These are phyloP conservation scores for Amazona guildingii DNA, from an alignment of 2,113 vertebrate genomes.

Conservation along the genomic window DNA sequence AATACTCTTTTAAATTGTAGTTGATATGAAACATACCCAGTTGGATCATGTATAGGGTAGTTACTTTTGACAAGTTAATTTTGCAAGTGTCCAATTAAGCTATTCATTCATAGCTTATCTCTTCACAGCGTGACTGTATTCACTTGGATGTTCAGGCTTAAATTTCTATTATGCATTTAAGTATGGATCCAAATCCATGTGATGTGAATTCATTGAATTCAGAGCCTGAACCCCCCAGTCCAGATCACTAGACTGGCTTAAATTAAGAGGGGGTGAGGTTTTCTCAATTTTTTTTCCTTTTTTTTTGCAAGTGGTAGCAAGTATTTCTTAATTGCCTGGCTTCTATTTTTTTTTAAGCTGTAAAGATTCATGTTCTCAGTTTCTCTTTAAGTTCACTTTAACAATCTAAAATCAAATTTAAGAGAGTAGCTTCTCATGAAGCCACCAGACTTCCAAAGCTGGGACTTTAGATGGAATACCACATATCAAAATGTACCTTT, in stretches of 20 bases:
- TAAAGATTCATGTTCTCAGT: background rate
- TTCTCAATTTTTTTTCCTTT: background rate
- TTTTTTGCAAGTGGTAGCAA: background rate
- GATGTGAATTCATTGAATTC: background rate
- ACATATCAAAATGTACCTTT: background rate
- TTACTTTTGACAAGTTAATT: slow-evolving; percentile 61
- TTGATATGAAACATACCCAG: slow-evolving; percentile 4
- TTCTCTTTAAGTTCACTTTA: background rate
- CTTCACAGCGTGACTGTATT: slow-evolving; percentile 55
- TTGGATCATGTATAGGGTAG: slow-evolving; percentile 28
- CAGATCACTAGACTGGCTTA: background rate
- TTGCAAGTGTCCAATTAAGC: slow-evolving; percentile 41
- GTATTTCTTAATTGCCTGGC: background rate
- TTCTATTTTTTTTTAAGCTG: background rate
- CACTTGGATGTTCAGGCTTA: slow-evolving; percentile 36
- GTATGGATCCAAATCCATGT: background rate
- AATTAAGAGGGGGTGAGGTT: background rate
- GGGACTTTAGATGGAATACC: background rate
- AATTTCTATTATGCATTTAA: background rate
- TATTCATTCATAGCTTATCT: slow-evolving; percentile 57
- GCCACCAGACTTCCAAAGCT: background rate
- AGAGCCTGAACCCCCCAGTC: background rate
- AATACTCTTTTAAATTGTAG: background rate
- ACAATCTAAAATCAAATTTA: background rate
- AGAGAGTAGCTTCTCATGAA: background rate